phyloP scores from a whole-genome alignment of 2,797 vertebrate genomes.

The Gambusia yucatana region DNA sequence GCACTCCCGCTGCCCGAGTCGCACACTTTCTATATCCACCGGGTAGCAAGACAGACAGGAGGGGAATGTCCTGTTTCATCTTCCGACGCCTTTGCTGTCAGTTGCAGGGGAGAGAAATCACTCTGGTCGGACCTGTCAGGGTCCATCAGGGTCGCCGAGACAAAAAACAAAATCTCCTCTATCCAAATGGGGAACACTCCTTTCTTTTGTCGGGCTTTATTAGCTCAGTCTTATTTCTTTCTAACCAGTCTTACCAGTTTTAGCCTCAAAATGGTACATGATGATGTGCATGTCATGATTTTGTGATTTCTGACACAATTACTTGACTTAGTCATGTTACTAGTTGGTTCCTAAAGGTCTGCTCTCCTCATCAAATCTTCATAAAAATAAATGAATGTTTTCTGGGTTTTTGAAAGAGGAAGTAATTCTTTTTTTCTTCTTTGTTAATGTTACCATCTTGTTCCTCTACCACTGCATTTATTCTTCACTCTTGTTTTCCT shows the following conservation, averaged over 20 bases:
- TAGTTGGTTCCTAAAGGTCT: neutral
- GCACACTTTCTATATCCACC: slow-evolving; percentile 66
- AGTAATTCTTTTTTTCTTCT: neutral
- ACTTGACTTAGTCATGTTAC: neutral
- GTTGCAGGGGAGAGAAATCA: slow-evolving; percentile 67
- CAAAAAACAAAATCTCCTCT: slow-evolving; percentile 64
- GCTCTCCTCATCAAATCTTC: neutral
- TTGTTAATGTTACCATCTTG: neutral
- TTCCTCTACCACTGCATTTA: neutral
- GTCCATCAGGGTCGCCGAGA: slow-evolving; percentile 56
- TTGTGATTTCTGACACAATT: neutral
- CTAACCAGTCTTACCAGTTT: neutral
- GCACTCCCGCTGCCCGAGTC: slow-evolving; percentile 44
- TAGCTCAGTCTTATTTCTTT: slow-evolving; percentile 27
- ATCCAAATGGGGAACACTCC: slow-evolving; percentile 55
- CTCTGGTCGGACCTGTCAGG: slow-evolving; percentile 66
- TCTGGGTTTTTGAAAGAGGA: neutral
- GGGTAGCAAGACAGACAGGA: slow-evolving; percentile 61
- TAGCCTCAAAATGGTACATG: neutral
- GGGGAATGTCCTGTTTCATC: slow-evolving; percentile 77
- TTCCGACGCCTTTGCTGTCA: slow-evolving; percentile 65
- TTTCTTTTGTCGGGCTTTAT: slow-evolving; percentile 13
- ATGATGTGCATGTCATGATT: neutral
- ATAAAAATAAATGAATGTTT: neutral
- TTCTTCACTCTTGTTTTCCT: neutral